These are phyloP conservation scores for Harmothoe impar DNA, from an alignment of 2,888 invertebrate genomes.

Conservation along the genomic window DNA sequence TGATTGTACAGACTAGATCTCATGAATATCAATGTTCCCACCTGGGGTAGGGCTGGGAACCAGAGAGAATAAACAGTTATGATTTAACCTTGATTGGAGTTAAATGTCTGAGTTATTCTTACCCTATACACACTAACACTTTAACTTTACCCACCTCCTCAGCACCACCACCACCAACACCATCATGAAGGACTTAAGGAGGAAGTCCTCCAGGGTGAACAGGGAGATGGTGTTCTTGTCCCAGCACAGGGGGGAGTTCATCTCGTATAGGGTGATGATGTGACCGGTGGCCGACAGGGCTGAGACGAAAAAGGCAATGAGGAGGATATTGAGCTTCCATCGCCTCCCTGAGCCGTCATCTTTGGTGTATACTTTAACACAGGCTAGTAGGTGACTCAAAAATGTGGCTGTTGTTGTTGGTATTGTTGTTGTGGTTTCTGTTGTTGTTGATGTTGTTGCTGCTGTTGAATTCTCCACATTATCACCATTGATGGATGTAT, in stretches of 20 bases:
- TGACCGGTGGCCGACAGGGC: background rate
- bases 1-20: no score
- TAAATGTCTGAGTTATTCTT: no score
- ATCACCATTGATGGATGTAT: no score
- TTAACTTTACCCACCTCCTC: no score
- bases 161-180: background rate
- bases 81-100: no score
- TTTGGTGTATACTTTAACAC: background rate
- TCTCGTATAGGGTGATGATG: conserved; percentile 50
- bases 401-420: background rate
- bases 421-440: background rate
- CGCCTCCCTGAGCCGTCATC: conserved; percentile 40
- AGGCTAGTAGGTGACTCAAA: background rate
- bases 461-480: background rate
- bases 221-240: conserved; percentile 8
- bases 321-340: conserved; percentile 18
- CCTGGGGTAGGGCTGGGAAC: no score
- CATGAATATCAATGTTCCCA: no score
- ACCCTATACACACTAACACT: no score
- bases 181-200: background rate
- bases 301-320: background rate
- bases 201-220: conserved; percentile 1
- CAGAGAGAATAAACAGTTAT: no score
- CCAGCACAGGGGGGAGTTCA: conserved; percentile 57
- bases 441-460: background rate